Percentiles rank a stretch among this genome's conserved stretches.
These are phyloP conservation scores for Disparrhopalites patrizii DNA, from an alignment of 2,888 invertebrate genomes.

Conservation along the genomic window DNA sequence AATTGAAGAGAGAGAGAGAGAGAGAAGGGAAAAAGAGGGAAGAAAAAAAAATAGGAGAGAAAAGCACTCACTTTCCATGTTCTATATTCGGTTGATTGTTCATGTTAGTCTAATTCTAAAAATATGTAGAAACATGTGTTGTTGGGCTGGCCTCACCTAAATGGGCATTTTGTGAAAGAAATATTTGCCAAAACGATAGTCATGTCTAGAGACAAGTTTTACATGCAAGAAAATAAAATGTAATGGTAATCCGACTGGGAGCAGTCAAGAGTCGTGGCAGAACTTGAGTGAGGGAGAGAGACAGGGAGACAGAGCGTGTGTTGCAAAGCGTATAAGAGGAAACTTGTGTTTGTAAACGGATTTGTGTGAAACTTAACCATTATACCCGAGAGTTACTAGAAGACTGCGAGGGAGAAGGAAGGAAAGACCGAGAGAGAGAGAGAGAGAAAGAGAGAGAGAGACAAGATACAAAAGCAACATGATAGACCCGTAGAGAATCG, in stretches of 20 bases:
- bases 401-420: not conserved
- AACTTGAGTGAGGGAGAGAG: constrained; percentile 23
- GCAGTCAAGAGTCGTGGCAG: constrained; percentile 17
- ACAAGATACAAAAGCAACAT: constrained; percentile 10
- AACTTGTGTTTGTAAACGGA: constrained; percentile 31
- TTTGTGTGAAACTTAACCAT: constrained; percentile 15
- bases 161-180: constrained; percentile 24
- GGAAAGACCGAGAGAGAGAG: constrained; percentile 2
- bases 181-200: constrained; percentile 24
- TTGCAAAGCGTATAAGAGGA: constrained; percentile 23
- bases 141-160: constrained; percentile 24
- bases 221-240: constrained; percentile 29
- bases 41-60: not conserved
- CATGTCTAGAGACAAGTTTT: constrained; percentile 20
- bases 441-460: constrained; percentile 2
- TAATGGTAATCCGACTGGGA: constrained; percentile 31
- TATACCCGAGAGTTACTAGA: not conserved
- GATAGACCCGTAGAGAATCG: constrained; percentile 26
- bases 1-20: too few species aligned
- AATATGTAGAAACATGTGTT: constrained; percentile 26
- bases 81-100: constrained; percentile 2
- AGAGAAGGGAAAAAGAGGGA: not conserved
- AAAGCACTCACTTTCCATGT: not conserved
- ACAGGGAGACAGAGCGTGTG: too few species aligned
- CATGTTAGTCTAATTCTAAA: constrained; percentile 26